These are phyloP conservation scores for Notothenia rossii DNA, from an alignment of 2,113 vertebrate genomes.

Conservation along the genomic window DNA sequence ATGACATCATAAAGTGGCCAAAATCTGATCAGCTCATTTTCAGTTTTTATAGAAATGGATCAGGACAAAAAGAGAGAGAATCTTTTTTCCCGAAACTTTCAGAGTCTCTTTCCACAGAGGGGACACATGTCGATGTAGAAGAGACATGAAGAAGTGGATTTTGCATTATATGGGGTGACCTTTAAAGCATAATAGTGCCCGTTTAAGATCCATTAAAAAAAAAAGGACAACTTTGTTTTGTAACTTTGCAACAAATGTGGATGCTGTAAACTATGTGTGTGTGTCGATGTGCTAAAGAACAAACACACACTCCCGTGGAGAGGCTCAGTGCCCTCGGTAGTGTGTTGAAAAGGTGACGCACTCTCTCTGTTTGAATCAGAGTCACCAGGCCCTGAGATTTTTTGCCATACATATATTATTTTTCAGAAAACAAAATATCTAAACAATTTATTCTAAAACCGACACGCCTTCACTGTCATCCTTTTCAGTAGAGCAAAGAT, in stretches of 20 bases:
- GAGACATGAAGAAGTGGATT: too few species aligned
- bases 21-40: too few species aligned
- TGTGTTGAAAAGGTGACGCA: constrained; percentile 18
- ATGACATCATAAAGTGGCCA: too few species aligned
- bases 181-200: too few species aligned
- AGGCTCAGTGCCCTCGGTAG: constrained; percentile 1
- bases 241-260: background rate
- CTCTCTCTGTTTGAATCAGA: constrained; percentile 6
- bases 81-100: too few species aligned
- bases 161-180: too few species aligned
- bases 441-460: background rate
- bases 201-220: background rate
- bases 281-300: background rate
- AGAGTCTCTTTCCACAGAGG: too few species aligned
- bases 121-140: too few species aligned
- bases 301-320: background rate
- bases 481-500: constrained; percentile 15
- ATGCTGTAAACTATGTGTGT: background rate
- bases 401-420: background rate
- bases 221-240: background rate
- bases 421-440: background rate
- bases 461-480: background rate
- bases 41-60: too few species aligned
- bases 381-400: background rate
- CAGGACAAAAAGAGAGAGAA: too few species aligned